Evolutionary conservation across 2,113 vertebrate species (phyloP), one percentile per base, ranked within the genome.

Genomic region (Saccopteryx leptura): DNA sequence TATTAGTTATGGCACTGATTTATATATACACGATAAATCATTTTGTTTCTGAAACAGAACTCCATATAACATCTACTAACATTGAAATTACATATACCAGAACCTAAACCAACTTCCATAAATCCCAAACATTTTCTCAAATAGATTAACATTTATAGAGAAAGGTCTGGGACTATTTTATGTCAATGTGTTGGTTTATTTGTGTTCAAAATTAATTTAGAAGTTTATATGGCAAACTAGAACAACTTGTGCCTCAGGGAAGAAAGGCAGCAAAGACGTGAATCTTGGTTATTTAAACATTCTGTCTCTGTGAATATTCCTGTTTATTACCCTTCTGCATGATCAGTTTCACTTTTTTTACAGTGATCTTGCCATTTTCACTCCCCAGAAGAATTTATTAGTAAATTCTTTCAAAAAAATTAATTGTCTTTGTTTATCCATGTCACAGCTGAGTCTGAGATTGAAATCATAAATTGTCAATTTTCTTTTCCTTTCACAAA

Each of bases 121-220:
- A 76, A 60, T 28, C 48, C 14, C 8, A 66, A 90, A 82, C 3
- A 82, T 91, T 78, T 92, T 94, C 26, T 69, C 81, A 89, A 96
- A 76, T 76, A 83, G 10, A 87, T 58, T 97, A 94, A 12, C 24
- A 92, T 91, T 95, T 93, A 69, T 9, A 91, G 56, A 91, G 69
- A 94, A 81, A 83, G 17, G 17, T 28, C 39, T 90, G 23, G 58
- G 23, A n/a, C 56, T 87, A 74, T 95, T 88, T 93, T 94, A 90
- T 90, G 50, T 88, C 71, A 74, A 33, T 60, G 33, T 82, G 13
- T 80, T 89, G 61, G 17, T 66, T 94, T 92, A 93, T 65, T 84
- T 90, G 19, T 72, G 56, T 69, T 95, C 26, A 83, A 96, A 97
- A 85, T 95, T 96, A 96, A 93, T 68, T 95, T 95, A 90, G 96